phyloP scores from a whole-genome alignment of 2,113 vertebrate genomes.

The Lophochroa leadbeateri region DNA sequence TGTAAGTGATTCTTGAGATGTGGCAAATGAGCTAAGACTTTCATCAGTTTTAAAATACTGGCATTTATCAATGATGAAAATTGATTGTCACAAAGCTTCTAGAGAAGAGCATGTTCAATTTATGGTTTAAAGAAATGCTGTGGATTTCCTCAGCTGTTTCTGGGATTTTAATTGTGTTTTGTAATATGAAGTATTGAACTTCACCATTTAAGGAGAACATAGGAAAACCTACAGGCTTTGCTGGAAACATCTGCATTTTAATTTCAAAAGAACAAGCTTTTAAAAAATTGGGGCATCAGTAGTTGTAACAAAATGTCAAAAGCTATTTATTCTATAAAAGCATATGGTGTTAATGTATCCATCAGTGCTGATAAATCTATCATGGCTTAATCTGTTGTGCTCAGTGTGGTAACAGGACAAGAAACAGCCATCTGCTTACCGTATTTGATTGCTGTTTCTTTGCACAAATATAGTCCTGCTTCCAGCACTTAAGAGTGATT shows the following conservation, averaged over 20 bases:
- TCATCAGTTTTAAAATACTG: background rate
- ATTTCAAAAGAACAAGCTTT: background rate
- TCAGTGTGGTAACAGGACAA: slow-evolving; percentile 55
- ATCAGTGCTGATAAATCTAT: slow-evolving; percentile 62
- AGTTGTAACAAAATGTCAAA: slow-evolving; percentile 50
- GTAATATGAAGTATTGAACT: background rate
- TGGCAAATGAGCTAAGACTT: background rate
- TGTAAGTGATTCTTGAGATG: background rate
- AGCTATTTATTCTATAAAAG: slow-evolving; percentile 57
- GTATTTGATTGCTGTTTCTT: slow-evolving; percentile 68
- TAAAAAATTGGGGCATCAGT: slow-evolving; percentile 6
- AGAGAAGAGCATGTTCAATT: background rate
- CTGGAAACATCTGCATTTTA: slow-evolving; percentile 2
- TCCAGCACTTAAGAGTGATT: slow-evolving; percentile 70
- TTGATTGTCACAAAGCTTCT: background rate
- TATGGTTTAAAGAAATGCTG: background rate
- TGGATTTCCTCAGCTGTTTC: background rate
- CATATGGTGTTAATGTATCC: slow-evolving; percentile 56
- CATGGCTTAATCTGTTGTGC: slow-evolving; percentile 59
- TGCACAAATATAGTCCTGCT: slow-evolving; percentile 56
- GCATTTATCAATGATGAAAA: background rate
- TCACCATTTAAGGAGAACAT: background rate
- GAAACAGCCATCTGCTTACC: slow-evolving; percentile 72
- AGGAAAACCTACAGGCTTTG: background rate
- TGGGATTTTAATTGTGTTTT: background rate